Conservation (phyloP, 2,888 invertebrate genomes). For the Xylocampa areola region DNA sequence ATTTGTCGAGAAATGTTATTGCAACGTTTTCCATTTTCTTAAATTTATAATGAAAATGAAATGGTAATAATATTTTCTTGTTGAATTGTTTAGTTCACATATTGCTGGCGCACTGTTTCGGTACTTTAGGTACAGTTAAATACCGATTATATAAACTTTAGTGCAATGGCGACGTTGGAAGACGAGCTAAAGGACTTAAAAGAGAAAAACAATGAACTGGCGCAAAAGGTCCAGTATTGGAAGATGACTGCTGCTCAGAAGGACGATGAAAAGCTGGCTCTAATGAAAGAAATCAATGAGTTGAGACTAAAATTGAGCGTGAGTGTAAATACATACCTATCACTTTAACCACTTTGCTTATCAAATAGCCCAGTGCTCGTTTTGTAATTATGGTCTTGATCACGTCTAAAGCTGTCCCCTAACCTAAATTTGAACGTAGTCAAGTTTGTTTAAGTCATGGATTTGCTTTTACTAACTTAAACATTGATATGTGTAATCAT, state of each 20-base stretch:
- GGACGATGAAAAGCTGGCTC: constrained; percentile 79
- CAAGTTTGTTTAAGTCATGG: too few relatives aligned
- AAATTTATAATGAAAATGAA: too few relatives aligned
- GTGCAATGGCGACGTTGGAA: constrained; percentile 73
- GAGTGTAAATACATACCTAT: constrained; percentile 61
- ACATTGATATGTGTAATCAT: too few relatives aligned
- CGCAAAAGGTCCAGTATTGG: constrained; percentile 80
- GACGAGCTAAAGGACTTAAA: constrained; percentile 76
- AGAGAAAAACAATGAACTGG: constrained; percentile 81
- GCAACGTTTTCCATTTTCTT: constrained; percentile 46
- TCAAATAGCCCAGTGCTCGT: neutral
- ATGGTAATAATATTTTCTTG: constrained; percentile 17
- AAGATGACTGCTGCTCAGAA: constrained; percentile 79
- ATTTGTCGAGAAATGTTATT: constrained; percentile 29
- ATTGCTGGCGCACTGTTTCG: constrained; percentile 11
- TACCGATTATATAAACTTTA: constrained; percentile 13
- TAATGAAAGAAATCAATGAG: constrained; percentile 83
- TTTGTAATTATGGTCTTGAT: neutral
- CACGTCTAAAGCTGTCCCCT: neutral
- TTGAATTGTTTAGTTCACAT: constrained; percentile 13
- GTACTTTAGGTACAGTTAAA: constrained; percentile 40
- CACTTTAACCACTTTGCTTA: neutral
- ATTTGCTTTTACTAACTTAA: too few relatives aligned
- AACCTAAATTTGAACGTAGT: too few relatives aligned
- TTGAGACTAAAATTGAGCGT: constrained; percentile 82